These are phyloP conservation scores for Macrobrachium nipponense DNA, from an alignment of 1,140 invertebrate species.

Conservation along the genomic window DNA sequence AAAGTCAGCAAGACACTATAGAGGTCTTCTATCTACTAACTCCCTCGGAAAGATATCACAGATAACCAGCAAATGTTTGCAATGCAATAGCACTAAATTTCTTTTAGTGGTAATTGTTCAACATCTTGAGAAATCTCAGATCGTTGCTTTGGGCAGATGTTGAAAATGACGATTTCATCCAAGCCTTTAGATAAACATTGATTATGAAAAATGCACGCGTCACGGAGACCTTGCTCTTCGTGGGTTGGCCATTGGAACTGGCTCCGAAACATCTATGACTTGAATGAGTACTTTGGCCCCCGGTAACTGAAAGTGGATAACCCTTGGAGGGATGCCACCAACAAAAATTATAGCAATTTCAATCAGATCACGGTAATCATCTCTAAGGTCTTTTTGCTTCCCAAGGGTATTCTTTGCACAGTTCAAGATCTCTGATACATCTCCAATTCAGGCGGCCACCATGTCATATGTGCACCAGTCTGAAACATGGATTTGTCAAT, in stretches of 20 bases:
- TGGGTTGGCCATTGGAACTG: neutral
- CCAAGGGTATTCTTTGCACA: too few relatives aligned
- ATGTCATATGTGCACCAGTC: too few relatives aligned
- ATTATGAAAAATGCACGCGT: neutral
- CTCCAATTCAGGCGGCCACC: too few relatives aligned
- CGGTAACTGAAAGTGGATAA: neutral
- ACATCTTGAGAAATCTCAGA: too few relatives aligned
- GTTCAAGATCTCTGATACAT: too few relatives aligned
- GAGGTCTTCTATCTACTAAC: neutral
- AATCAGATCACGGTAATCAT: neutral
- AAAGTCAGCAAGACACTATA: neutral
- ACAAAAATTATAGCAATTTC: neutral
- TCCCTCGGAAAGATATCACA: conserved; percentile 3
- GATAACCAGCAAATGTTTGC: neutral
- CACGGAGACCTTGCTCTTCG: neutral
- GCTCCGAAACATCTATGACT: too few relatives aligned
- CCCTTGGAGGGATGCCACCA: neutral
- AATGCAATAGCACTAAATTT: too few relatives aligned
- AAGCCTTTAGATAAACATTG: too few relatives aligned
- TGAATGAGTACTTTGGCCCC: too few relatives aligned
- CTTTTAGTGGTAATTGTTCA: neutral
- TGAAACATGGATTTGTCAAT: too few relatives aligned
- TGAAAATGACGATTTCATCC: too few relatives aligned
- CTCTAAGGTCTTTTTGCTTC: neutral
- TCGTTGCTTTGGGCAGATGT: too few relatives aligned